These are phyloP conservation scores for Coreoperca whiteheadi DNA, from an alignment of 2,113 vertebrate species.

Conservation along the genomic window DNA sequence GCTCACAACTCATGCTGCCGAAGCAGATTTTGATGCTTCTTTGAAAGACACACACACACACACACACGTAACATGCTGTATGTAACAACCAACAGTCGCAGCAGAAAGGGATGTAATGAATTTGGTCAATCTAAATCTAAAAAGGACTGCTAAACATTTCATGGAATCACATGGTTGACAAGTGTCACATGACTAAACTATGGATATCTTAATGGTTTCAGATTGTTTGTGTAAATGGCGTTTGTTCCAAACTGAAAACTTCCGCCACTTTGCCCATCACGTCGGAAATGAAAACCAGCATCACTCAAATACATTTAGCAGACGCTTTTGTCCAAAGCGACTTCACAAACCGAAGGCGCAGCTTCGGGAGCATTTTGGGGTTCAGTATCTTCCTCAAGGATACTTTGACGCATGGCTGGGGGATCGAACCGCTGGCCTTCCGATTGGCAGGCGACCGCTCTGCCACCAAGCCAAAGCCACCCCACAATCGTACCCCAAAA, in stretches of 20 bases:
- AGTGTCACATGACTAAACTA: not conserved
- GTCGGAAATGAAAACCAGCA: not conserved
- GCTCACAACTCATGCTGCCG: constrained; percentile 38
- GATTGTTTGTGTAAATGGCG: not conserved
- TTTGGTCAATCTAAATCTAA: not conserved
- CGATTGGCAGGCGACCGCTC: too few relatives aligned
- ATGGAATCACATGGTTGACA: not conserved
- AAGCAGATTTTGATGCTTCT: not conserved
- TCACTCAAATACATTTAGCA: too few relatives aligned
- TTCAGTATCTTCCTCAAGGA: too few relatives aligned
- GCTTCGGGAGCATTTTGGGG: too few relatives aligned
- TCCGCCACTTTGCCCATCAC: not conserved
- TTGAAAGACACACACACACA: not conserved
- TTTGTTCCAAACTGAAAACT: not conserved
- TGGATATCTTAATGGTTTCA: not conserved
- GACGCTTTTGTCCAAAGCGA: too few relatives aligned
- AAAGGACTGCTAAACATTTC: not conserved
- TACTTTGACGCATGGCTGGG: too few relatives aligned
- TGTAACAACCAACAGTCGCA: not conserved
- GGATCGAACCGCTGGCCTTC: too few relatives aligned
- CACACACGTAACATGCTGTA: not conserved
- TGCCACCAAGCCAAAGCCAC: too few relatives aligned
- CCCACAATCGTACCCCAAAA: too few relatives aligned
- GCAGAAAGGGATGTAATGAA: not conserved
- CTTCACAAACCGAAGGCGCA: too few relatives aligned